Evolutionary conservation across 2,113 vertebrate species (phyloP).

Genomic region (Callithrix jacchus): DNA sequence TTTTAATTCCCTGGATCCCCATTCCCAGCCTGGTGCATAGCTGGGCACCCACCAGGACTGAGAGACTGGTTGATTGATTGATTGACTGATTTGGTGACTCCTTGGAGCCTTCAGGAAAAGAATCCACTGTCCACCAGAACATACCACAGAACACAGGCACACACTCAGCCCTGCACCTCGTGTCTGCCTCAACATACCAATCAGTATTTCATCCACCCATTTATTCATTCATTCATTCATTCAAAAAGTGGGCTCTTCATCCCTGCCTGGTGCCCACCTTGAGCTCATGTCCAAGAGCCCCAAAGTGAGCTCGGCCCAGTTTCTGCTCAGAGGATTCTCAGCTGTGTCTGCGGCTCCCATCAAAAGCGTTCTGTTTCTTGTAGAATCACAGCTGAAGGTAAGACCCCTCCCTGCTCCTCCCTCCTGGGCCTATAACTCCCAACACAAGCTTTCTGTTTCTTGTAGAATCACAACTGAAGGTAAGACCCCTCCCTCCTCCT

Average conservation of each 20-base stretch:
- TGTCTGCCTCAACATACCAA: not conserved
- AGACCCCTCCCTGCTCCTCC: not conserved
- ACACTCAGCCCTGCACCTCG: accelerated
- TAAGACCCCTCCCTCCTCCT: not conserved
- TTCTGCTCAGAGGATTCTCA: not conserved
- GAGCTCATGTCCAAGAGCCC: not conserved
- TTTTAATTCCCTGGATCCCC: not conserved
- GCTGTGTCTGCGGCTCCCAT: too few relatives aligned
- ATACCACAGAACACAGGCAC: not conserved
- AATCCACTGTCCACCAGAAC: not conserved
- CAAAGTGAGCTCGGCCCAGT: not conserved
- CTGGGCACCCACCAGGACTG: not conserved
- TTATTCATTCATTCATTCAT: too few relatives aligned
- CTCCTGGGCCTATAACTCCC: not conserved
- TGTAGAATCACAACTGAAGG: not conserved
- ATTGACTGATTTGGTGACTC: not conserved
- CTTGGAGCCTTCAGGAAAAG: not conserved
- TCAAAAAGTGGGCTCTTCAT: not conserved
- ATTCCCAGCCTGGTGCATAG: not conserved
- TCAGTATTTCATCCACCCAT: not conserved
- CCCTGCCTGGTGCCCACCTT: too few relatives aligned
- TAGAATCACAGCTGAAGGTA: not conserved
- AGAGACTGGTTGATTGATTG: too few relatives aligned
- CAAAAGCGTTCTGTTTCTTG: not conserved
- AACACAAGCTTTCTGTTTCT: not conserved